phyloP scores from a whole-genome alignment of 2,888 invertebrate genomes.

The Thalpophila matura region DNA sequence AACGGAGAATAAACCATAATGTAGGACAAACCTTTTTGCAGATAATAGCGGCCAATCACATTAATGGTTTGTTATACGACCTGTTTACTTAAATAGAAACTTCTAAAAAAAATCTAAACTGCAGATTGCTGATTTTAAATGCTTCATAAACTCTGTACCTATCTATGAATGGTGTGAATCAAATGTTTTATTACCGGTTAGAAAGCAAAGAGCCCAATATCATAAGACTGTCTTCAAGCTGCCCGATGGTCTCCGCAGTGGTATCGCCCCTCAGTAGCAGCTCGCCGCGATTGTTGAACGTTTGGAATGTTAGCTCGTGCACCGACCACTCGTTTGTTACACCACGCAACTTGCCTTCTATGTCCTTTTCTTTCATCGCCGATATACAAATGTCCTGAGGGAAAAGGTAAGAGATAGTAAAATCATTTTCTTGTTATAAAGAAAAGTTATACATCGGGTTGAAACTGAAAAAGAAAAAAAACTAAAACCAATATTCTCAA shows the following conservation, averaged over 20 bases:
- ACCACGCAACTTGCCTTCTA: conserved; percentile 98
- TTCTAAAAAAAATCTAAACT: too few species aligned
- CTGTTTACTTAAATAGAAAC: too few species aligned
- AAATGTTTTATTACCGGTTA: conserved; percentile 92
- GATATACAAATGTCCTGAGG: conserved; percentile 98
- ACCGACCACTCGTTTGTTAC: conserved; percentile 99
- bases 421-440: too few species aligned
- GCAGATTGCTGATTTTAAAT: not conserved
- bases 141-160: not conserved
- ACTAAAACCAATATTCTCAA: too few species aligned
- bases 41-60: too few species aligned
- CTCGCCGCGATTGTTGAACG: conserved; percentile 98
- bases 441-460: too few species aligned
- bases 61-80: too few species aligned
- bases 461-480: too few species aligned
- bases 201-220: conserved; percentile 97
- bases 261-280: conserved; percentile 97
- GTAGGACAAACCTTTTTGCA: too few species aligned
- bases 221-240: conserved; percentile 99
- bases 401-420: not conserved
- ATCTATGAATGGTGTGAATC: too few species aligned
- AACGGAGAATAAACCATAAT: too few species aligned
- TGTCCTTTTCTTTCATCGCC: conserved; percentile 99
- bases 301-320: conserved; percentile 97
- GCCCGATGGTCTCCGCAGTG: conserved; percentile 98